These are phyloP conservation scores for Patella pellucida DNA, from an alignment of 2,888 invertebrate genomes.

Conservation along the genomic window DNA sequence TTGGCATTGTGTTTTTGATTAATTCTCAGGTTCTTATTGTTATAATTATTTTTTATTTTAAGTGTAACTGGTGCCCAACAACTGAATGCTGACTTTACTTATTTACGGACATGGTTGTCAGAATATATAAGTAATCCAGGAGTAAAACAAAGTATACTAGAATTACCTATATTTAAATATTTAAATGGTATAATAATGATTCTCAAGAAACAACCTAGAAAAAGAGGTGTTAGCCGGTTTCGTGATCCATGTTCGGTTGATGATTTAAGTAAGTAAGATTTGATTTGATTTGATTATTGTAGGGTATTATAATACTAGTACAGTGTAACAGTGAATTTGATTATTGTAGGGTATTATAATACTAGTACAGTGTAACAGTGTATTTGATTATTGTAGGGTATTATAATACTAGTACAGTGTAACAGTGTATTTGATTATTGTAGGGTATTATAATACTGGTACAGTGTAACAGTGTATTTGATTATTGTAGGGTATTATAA, in stretches of 20 bases:
- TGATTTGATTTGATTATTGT: not conserved
- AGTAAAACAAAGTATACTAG: constrained; percentile 59
- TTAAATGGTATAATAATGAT: constrained; percentile 59
- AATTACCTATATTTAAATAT: constrained; percentile 62
- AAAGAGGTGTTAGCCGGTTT: constrained; percentile 42
- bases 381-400: not conserved
- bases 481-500: too few species aligned
- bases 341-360: too few species aligned
- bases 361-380: too few species aligned
- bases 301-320: too few species aligned
- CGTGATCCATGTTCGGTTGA: constrained; percentile 48
- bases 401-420: too few species aligned
- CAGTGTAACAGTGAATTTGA: too few species aligned
- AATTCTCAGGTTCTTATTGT: too few species aligned
- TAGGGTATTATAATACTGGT: too few species aligned
- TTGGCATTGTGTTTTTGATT: too few species aligned
- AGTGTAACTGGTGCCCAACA: constrained; percentile 68
- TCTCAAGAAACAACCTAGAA: constrained; percentile 62
- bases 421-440: too few species aligned
- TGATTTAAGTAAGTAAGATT: constrained; percentile 46
- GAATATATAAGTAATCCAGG: constrained; percentile 48
- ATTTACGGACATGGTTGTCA: constrained; percentile 56
- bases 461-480: too few species aligned
- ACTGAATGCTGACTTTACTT: constrained; percentile 61
- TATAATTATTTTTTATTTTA: constrained; percentile 28